These are phyloP conservation scores for Phyllostomus discolor DNA, from an alignment of 2,113 vertebrate species.

Conservation along the genomic window DNA sequence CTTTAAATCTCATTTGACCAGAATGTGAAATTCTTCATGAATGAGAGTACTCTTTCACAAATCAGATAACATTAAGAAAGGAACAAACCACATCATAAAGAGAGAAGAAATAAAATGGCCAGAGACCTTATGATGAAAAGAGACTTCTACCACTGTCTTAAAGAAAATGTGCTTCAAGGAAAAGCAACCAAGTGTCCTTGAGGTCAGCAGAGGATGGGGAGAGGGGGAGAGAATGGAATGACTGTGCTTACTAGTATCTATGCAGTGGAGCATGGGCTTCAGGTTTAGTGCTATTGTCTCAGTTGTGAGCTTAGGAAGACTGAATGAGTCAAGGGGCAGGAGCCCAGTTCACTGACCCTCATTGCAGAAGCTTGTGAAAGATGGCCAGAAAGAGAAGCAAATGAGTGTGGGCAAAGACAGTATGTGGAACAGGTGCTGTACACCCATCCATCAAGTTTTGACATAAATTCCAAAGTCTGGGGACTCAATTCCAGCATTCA, in stretches of 20 bases:
- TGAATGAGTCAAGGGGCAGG: neutral
- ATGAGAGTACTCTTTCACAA: conserved; percentile 51
- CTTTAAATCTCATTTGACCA: conserved; percentile 52
- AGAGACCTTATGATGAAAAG: conserved; percentile 31
- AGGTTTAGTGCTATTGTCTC: neutral
- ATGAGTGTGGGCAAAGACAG: neutral
- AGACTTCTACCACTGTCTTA: conserved; percentile 41
- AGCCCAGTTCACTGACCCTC: neutral
- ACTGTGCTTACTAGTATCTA: neutral
- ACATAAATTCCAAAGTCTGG: neutral
- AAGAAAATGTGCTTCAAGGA: conserved; percentile 42
- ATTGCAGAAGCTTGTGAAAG: neutral
- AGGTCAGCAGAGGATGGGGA: neutral
- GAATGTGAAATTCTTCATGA: conserved; percentile 36
- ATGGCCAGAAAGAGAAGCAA: neutral
- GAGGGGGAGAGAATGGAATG: neutral
- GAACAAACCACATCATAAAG: conserved; percentile 12
- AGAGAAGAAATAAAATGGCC: neutral
- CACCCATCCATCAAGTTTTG: neutral
- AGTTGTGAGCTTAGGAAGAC: rapidly evolving
- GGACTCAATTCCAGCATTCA: neutral
- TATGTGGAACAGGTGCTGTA: neutral
- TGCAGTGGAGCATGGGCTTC: neutral
- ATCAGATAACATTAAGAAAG: conserved; percentile 48
- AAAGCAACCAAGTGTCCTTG: neutral